Conservation (phyloP, 2,888 invertebrate species). For the Danaus chrysippus region DNA sequence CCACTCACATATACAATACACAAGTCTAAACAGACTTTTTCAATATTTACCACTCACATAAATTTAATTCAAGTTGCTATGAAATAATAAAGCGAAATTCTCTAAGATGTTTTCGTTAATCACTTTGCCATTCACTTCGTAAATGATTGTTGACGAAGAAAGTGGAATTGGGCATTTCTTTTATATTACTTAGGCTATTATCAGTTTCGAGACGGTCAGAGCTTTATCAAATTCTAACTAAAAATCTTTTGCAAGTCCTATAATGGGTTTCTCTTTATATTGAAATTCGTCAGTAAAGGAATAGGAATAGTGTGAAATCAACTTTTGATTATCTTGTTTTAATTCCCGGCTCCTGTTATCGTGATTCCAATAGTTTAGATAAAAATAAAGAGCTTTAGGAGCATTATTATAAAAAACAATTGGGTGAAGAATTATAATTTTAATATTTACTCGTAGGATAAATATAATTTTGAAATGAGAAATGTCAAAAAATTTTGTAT, state of each 20-base stretch:
- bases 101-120: slow-evolving; percentile 23
- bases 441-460: no score
- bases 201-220: not conserved
- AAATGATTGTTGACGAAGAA: slow-evolving; percentile 24
- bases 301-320: no score
- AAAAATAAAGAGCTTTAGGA: no score
- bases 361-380: no score
- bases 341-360: no score
- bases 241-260: not conserved
- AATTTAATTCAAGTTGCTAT: slow-evolving; percentile 20
- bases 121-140: slow-evolving; percentile 22
- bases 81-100: slow-evolving; percentile 18
- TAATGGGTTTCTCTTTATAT: not conserved
- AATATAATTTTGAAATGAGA: no score
- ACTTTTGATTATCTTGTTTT: no score
- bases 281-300: no score
- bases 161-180: slow-evolving; percentile 12
- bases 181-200: slow-evolving; percentile 10
- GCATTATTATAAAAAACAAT: no score
- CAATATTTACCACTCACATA: not conserved
- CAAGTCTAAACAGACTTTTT: not conserved
- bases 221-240: not conserved
- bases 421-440: no score
- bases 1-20: not conserved
- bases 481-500: no score